Evolutionary conservation across 2,113 vertebrate genomes (phyloP).

Genomic region (Megaleporinus macrocephalus): DNA sequence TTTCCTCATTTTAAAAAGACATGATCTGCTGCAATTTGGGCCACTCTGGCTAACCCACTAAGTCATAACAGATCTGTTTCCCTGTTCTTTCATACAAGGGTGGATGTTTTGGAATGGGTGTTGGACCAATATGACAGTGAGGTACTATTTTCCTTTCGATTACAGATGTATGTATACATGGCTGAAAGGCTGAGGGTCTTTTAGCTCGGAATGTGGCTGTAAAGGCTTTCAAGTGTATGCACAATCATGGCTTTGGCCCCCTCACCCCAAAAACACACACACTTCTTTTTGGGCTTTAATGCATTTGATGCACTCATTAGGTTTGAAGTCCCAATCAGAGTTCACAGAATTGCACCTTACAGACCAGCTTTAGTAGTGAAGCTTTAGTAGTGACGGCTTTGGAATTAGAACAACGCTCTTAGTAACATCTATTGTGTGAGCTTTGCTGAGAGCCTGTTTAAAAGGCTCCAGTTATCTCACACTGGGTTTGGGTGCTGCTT

Average conservation of each 20-base stretch:
- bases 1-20: slow-evolving; percentile 20
- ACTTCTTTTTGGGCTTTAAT: neutral
- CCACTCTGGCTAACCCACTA: slow-evolving; percentile 76
- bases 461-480: neutral
- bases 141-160: neutral
- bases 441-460: neutral
- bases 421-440: neutral
- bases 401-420: neutral
- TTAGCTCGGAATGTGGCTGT: slow-evolving; percentile 14
- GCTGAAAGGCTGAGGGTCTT: slow-evolving; percentile 11
- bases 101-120: slow-evolving; percentile 3
- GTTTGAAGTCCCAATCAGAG: neutral
- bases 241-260: neutral
- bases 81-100: neutral
- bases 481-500: neutral
- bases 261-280: no score
- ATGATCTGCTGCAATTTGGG: slow-evolving; percentile 65
- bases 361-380: neutral
- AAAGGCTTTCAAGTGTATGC: no score
- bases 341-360: neutral
- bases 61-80: neutral
- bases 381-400: neutral
- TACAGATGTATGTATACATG: neutral
- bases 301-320: neutral
- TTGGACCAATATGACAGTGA: slow-evolving; percentile 41